A percentile compares a stretch with the other conserved stretches of the same genome.
These are phyloP conservation scores for Melanerpes formicivorus DNA, from an alignment of 2,113 vertebrate genomes.

Conservation along the genomic window DNA sequence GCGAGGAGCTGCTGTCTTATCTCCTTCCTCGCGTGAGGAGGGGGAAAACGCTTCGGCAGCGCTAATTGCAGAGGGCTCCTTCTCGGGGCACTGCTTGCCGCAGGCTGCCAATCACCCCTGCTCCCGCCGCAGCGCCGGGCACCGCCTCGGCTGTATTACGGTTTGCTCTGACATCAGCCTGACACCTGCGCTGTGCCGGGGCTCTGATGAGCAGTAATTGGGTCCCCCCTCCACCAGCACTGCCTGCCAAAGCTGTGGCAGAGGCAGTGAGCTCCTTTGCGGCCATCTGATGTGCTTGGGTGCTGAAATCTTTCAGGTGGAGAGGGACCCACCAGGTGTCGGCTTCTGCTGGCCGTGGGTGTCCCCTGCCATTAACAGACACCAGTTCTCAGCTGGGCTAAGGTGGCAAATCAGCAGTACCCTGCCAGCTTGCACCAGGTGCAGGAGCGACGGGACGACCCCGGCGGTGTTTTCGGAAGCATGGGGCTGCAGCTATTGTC, in stretches of 20 bases:
- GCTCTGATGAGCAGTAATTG: background rate
- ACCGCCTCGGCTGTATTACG: background rate
- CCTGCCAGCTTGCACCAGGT: background rate
- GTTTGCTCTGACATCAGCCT: conserved; percentile 1
- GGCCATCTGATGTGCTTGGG: rapidly evolving
- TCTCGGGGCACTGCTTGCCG: background rate
- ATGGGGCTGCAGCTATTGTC: background rate
- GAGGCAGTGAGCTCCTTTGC: background rate
- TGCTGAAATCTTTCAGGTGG: background rate
- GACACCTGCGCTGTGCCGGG: background rate
- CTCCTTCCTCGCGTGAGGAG: rapidly evolving
- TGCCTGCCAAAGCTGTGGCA: background rate
- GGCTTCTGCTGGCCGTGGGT: background rate
- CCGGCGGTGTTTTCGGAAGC: background rate
- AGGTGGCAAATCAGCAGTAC: background rate
- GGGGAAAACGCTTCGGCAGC: rapidly evolving
- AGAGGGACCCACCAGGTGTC: background rate
- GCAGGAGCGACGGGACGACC: background rate
- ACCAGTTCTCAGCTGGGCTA: rapidly evolving
- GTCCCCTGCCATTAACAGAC: background rate
- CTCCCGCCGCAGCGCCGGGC: background rate
- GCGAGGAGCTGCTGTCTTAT: background rate
- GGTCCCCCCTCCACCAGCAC: background rate
- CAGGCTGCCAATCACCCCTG: conserved; percentile 11
- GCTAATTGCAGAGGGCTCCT: background rate